phyloP scores from a whole-genome alignment of 2,113 vertebrate species.

The Cyprinus carpio region DNA sequence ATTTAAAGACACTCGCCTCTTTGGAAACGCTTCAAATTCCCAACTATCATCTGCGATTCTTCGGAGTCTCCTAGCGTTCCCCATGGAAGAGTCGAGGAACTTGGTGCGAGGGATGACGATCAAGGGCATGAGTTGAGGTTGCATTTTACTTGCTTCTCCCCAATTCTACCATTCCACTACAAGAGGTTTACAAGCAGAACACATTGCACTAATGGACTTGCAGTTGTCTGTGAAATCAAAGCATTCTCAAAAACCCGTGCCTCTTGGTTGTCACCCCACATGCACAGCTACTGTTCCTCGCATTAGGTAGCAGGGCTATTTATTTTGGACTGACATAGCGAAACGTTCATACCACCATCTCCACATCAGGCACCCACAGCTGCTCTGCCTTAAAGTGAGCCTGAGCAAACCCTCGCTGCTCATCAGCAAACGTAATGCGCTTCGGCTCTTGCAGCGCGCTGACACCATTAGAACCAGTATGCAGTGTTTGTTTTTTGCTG shows the following conservation, averaged over 20 bases:
- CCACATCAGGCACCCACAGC: conserved; percentile 29
- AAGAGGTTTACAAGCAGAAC: too few species aligned
- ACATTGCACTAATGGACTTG: conserved; percentile 17
- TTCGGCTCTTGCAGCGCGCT: conserved; percentile 43
- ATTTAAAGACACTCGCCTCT: conserved; percentile 87
- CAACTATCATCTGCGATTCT: conserved; percentile 91
- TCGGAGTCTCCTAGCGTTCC: conserved; percentile 83
- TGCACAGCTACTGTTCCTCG: conserved; percentile 39
- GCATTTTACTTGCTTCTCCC: background rate
- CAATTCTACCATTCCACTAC: too few species aligned
- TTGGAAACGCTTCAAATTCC: conserved; percentile 87
- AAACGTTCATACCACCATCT: conserved; percentile 31
- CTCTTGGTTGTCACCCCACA: conserved; percentile 37
- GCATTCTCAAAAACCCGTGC: conserved; percentile 11
- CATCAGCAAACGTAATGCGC: conserved; percentile 14
- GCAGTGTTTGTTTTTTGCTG: conserved; percentile 57
- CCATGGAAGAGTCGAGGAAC: conserved; percentile 75
- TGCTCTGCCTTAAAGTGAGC: conserved; percentile 8
- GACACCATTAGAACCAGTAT: conserved; percentile 53
- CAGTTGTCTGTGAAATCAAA: conserved; percentile 45
- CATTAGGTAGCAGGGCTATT: conserved; percentile 41
- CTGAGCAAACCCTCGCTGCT: conserved; percentile 19
- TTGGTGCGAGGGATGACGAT: conserved; percentile 88
- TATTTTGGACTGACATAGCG: conserved; percentile 40
- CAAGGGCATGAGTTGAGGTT: conserved; percentile 89